A percentile compares a stretch with the other conserved stretches of the same genome.
phyloP scores from a whole-genome alignment of 2,797 vertebrate genomes.

The Pseudomugil tenellus region DNA sequence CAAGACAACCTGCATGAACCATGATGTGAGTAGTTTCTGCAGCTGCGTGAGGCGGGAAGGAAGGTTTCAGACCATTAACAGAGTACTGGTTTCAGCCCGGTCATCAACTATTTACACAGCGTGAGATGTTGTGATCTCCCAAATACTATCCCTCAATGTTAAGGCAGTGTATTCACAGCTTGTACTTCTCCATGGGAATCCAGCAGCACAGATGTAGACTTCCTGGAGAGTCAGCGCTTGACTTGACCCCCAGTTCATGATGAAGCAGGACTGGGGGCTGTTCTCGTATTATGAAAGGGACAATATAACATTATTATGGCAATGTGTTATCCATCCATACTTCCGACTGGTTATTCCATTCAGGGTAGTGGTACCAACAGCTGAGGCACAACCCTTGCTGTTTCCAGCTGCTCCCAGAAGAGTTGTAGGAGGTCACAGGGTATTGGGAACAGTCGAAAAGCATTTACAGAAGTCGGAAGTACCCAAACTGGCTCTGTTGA shows the following conservation, averaged over 20 bases:
- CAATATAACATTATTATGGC: neutral
- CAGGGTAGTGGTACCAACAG: neutral
- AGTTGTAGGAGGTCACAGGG: neutral
- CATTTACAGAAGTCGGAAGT: too few species aligned
- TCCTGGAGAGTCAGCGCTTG: constrained; percentile 67
- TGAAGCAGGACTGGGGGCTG: constrained; percentile 26
- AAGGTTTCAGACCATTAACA: constrained; percentile 78
- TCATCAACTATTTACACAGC: constrained; percentile 77
- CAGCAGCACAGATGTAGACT: constrained; percentile 80
- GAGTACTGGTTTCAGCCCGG: constrained; percentile 65
- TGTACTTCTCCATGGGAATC: constrained; percentile 80
- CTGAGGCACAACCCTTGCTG: neutral
- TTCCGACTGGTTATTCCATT: neutral
- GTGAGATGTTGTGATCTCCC: constrained; percentile 74
- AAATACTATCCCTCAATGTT: constrained; percentile 81
- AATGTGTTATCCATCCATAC: neutral
- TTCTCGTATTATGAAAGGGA: constrained; percentile 3
- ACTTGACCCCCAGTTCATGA: constrained; percentile 50
- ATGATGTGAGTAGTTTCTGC: constrained; percentile 24
- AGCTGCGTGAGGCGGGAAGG: constrained; percentile 41
- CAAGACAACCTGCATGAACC: constrained; percentile 40
- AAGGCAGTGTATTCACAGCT: constrained; percentile 84
- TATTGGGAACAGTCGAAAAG: neutral
- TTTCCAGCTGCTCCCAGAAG: neutral
- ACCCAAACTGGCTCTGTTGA: neutral